Conservation (phyloP, 2,888 invertebrate genomes). For the Pinctada fucata region DNA sequence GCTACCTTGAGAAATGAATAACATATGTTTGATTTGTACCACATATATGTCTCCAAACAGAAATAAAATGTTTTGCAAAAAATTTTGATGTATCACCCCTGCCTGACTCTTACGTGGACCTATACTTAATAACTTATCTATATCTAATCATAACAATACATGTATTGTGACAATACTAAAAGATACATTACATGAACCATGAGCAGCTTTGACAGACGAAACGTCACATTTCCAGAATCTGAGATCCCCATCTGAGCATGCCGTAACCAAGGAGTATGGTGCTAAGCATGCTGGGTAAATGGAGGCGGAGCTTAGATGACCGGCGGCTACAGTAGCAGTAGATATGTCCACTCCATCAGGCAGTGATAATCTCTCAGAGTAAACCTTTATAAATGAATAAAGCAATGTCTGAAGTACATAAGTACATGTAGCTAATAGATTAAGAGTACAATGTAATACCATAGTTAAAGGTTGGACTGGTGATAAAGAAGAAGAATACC, state of each 20-base stretch:
- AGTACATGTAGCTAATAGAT: neutral
- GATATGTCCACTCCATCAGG: slow-evolving; percentile 94
- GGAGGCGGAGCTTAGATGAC: slow-evolving; percentile 96
- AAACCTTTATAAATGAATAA: slow-evolving; percentile 82
- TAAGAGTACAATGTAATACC: too few species aligned
- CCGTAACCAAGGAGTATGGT: slow-evolving; percentile 96
- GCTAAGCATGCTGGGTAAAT: slow-evolving; percentile 99
- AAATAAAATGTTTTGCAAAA: too few species aligned
- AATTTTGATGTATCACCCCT: too few species aligned
- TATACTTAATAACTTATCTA: too few species aligned
- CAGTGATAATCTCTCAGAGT: slow-evolving; percentile 90
- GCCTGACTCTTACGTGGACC: too few species aligned
- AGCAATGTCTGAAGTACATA: neutral
- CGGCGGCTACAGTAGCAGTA: slow-evolving; percentile 95
- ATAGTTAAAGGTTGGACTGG: too few species aligned
- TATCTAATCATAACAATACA: too few species aligned
- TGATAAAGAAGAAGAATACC: neutral
- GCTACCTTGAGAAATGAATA: too few species aligned
- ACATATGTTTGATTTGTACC: too few species aligned
- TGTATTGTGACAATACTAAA: too few species aligned
- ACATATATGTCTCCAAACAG: too few species aligned
- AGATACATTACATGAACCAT: too few species aligned
- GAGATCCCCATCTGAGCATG: slow-evolving; percentile 92
- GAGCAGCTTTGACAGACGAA: slow-evolving; percentile 3
- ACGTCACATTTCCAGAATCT: slow-evolving; percentile 74